These are phyloP conservation scores for Ceratina australensis DNA, from an alignment of 1,140 invertebrate species.

Conservation along the genomic window DNA sequence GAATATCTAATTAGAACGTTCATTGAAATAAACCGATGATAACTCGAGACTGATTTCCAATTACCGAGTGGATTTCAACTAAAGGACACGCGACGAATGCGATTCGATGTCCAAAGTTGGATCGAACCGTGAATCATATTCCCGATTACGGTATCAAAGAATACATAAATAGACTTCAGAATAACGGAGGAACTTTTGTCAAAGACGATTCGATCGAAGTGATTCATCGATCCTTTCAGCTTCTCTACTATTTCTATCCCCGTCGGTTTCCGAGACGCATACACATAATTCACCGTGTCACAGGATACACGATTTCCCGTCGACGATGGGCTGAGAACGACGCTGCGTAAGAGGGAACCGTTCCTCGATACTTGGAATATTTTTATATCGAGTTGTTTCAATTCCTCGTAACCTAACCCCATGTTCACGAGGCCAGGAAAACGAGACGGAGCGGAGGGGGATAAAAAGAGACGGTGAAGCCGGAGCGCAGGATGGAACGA, in stretches of 20 bases:
- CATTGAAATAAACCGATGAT: no score
- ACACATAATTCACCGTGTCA: neutral
- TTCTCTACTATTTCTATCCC: no score
- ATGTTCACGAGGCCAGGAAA: conserved; percentile 25
- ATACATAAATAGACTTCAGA: no score
- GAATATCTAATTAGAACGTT: no score
- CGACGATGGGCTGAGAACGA: neutral
- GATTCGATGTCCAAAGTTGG: no score
- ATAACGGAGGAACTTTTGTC: neutral
- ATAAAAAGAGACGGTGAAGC: neutral
- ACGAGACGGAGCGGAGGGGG: neutral
- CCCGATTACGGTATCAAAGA: no score
- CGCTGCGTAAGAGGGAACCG: neutral
- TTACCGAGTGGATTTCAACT: no score
- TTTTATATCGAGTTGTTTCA: conserved; percentile 43
- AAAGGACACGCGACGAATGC: no score
- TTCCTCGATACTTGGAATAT: conserved; percentile 53
- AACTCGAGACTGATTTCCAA: no score
- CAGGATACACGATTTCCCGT: neutral
- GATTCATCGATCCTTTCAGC: neutral
- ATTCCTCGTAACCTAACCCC: conserved; percentile 31
- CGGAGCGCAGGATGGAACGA: no score
- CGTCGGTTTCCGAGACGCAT: neutral
- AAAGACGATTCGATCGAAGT: neutral
- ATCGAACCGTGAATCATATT: no score